Evolutionary conservation across 2,113 vertebrate species (phyloP).

Genomic region (Dicaeum eximium): DNA sequence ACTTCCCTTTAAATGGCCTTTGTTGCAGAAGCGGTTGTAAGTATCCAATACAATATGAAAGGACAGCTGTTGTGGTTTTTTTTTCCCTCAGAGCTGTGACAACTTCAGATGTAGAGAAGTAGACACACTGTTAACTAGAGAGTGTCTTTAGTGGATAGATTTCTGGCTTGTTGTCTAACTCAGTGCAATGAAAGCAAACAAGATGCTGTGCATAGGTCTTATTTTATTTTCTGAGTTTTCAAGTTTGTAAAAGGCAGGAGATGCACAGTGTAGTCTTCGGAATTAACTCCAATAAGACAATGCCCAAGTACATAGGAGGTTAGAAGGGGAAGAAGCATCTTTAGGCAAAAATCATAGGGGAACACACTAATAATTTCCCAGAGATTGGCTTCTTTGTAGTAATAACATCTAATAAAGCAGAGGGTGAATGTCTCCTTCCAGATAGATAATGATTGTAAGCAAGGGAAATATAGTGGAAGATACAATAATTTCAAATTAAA

Average conservation of each 20-base stretch:
- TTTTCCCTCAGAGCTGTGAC: background rate
- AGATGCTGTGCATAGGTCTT: background rate
- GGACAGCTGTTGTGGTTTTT: background rate
- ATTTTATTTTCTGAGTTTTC: background rate
- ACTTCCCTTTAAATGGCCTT: background rate
- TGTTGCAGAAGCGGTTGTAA: background rate
- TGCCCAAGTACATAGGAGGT: background rate
- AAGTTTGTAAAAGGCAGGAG: background rate
- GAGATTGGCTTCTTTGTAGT: background rate
- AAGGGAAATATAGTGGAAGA: background rate
- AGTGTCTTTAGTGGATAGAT: background rate
- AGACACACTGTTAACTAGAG: background rate
- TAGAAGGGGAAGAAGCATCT: background rate
- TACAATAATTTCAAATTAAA: background rate
- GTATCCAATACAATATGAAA: background rate
- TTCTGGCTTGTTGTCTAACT: background rate
- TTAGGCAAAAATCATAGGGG: background rate
- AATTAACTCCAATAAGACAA: background rate
- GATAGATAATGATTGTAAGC: background rate
- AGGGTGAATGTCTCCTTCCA: background rate
- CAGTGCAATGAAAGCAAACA: background rate
- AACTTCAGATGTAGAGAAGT: background rate
- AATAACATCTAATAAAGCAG: background rate
- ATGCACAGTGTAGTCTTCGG: background rate
- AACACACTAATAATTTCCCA: background rate